A percentile compares a stretch with the other conserved stretches of the same genome.
Conservation (phyloP, 2,113 vertebrate genomes). For the Plecturocebus donacophilus region DNA sequence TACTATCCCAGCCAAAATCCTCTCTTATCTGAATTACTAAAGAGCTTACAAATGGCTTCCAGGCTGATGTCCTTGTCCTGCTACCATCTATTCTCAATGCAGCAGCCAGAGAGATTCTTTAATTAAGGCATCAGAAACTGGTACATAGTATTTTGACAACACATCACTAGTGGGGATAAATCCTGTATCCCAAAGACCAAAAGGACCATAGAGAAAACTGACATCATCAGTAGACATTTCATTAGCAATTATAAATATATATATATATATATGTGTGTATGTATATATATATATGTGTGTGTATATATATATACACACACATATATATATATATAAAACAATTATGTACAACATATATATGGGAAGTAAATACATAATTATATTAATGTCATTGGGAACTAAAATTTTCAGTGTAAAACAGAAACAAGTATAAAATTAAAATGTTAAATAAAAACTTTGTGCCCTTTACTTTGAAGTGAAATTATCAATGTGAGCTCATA, state of each 20-base stretch:
- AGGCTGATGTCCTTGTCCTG: neutral
- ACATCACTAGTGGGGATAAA: neutral
- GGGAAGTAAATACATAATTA: neutral
- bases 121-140: neutral
- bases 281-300: neutral
- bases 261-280: neutral
- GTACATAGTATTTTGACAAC: too few species aligned
- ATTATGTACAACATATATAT: neutral
- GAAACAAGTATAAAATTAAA: neutral
- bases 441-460: neutral
- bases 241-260: neutral
- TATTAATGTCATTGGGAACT: neutral
- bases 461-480: neutral
- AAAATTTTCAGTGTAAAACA: neutral
- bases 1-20: neutral
- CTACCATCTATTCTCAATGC: neutral
- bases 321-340: neutral
- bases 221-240: neutral
- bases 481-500: neutral
- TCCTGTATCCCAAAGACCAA: neutral
- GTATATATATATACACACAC: neutral
- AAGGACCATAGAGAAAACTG: neutral
- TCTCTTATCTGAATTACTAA: neutral
- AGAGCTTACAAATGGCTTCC: neutral
- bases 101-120: neutral